Evolutionary conservation across 2,113 vertebrate genomes (phyloP), one percentile per base, ranked within the genome.

Genomic region (Geococcyx californianus): DNA sequence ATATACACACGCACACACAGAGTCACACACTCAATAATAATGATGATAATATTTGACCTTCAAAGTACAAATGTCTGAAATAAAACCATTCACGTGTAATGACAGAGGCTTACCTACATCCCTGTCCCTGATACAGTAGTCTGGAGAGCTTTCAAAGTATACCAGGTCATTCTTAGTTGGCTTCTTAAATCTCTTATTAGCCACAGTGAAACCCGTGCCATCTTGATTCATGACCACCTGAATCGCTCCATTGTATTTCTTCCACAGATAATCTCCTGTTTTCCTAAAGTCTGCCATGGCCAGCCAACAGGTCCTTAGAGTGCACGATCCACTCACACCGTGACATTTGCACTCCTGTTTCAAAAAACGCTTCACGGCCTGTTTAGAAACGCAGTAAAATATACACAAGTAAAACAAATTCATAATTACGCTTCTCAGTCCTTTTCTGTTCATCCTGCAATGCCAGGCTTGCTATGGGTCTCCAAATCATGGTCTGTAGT

Each of bases 221-320:
- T 99, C 99, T 97, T 99, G 99, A 97, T 99, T 99, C 96, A 99
- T 99, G 93, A 99, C 98, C 54, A 99, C 99, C 97, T 99, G 99
- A 96, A 99, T 98, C 4, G 99, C 99, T 66, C 98, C 98, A 28
- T 98, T 99, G 97, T 99, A 99, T 96, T 98, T 99, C 97, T 97
- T 98, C 96, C 98, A 98, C 47, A 99, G 98, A 95, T 99, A 99
- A 94, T 99, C 98, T 36, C 99, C 99, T 5, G 99, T 99, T 96
- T 98, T 99, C 36, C 99, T 97, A 94, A 99, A 99, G 97, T 99
- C 99, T 21, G 98, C 98, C 98, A 99, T 98, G 96, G 99, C 98
- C 93, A 98, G 98, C 99, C 99, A 99, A 96, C 99, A 99, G 49
- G 99, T 99, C 92, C 99, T 98, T 49, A 99, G 95, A 16, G 98